Evolutionary conservation across 2,888 invertebrate species (phyloP), one percentile per base, ranked within the genome.

Genomic region (Timema podura): DNA sequence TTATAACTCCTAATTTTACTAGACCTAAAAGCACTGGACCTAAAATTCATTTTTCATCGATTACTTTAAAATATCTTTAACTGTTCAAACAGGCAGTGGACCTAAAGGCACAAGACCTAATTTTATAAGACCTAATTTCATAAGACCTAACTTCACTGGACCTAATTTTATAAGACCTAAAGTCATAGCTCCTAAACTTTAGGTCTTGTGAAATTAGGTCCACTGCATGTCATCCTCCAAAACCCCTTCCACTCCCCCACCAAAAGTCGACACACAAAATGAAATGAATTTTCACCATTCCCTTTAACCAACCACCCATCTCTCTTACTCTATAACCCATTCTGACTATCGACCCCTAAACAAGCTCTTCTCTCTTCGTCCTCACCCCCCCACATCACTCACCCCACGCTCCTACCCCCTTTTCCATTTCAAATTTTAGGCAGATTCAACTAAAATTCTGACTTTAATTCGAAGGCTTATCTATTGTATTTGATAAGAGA

Each of bases 391-490:
- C 64, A 47, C 67, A 49, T 44, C 69, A 54, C 48, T 16, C 67
- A 51, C 68, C 30, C 10, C 66, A 8, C 54, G 47, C 48, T 16
- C 30, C 30, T 49, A 10, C n/a, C 48, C 57, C 51, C 54, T 61
- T 57, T 67, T 68, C 71, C 61, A 70, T 73, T 71, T 71, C 71
- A 70, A 30, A 69, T 72, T 74, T 71, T 70, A 70, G 67, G 67
- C 68, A 71, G 73, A 73, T 71, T 73, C 73, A 71, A 71, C 73
- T 71, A 67, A 73, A 73, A 73, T 72, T 73, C 71, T 67, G 73
- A 70, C 73, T 79, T 80, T 80, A 80, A 80, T 80, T 80, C 79
- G 79, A 76, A 77, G 78, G 79, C 79, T 80, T 79, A 80, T 77
- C 78, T 77, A 76, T 77, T 78, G 77, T 80, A 79, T 80, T 80